phyloP scores from a whole-genome alignment of 2,888 invertebrate species.

The Copidosoma aretas region DNA sequence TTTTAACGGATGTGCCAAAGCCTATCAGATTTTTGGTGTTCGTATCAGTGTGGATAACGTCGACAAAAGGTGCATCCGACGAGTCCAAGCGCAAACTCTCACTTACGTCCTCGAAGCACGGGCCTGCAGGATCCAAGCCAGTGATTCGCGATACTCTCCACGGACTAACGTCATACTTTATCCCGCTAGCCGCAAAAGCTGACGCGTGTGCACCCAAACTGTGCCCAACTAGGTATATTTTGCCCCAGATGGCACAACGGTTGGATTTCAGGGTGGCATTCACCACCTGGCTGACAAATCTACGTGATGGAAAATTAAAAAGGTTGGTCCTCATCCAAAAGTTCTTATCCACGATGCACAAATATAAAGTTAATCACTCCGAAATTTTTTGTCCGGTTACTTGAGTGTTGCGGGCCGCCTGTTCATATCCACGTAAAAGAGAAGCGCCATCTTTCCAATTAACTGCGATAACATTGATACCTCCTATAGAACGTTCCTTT shows the following conservation, averaged over 20 bases:
- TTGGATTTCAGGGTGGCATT: background rate
- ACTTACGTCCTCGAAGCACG: conserved; percentile 66
- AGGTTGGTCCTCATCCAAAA: background rate
- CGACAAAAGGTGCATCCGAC: conserved; percentile 69
- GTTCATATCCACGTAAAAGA: conserved; percentile 69
- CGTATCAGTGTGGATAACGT: conserved; percentile 73
- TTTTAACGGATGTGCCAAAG: conserved; percentile 67
- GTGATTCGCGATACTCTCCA: conserved; percentile 56
- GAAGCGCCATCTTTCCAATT: conserved; percentile 71
- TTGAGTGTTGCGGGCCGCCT: conserved; percentile 68
- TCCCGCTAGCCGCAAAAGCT: conserved; percentile 65
- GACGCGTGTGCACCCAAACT: conserved; percentile 71
- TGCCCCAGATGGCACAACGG: conserved; percentile 48
- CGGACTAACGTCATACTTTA: conserved; percentile 59
- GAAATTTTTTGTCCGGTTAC: conserved; percentile 67
- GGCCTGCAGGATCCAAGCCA: conserved; percentile 72
- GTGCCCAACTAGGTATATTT: conserved; percentile 68
- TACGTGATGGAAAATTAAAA: background rate
- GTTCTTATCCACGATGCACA: background rate
- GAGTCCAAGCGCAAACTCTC: conserved; percentile 65
- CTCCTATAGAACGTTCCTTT: conserved; percentile 61
- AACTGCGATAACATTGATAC: conserved; percentile 70
- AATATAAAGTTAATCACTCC: conserved; percentile 55
- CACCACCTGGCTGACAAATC: background rate
- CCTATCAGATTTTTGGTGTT: conserved; percentile 67